Evolutionary conservation across 1,140 invertebrate genomes (phyloP), one percentile per base, ranked within the genome.

Genomic region (Aphaenogaster rudis): DNA sequence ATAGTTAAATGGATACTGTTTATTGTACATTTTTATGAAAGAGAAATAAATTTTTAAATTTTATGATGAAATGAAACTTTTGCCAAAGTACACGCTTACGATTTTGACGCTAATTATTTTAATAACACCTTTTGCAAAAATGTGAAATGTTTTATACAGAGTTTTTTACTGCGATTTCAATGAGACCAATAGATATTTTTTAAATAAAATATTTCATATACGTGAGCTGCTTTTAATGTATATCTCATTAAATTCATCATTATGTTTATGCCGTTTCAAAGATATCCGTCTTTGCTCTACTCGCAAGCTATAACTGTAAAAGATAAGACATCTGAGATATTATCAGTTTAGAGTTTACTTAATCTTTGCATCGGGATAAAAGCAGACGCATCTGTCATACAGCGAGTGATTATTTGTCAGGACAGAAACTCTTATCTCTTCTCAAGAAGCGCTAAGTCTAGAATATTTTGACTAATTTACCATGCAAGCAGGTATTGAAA

Each of bases 311-410:
- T 64, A 64, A 79, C 45, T 15, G 45, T 54, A 50, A 78, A 52
- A 78, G 78, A 66, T 66, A 66, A 79, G 77, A 50, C 21, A 36
- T 9, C 9, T 79, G 17, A 42, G 36, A 52, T 42, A 57, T 54
- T 67, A 67, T 80, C 63, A 79, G 77, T 79, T 78, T 78, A 15
- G 8, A 15, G 42, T 78, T 79, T 52, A 28, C 39, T 57, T 80
- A 54, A 80, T 80, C 78, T 80, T 67, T 67, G 17, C 21, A 50
- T 67, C 48, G 9, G 33, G 13, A 67, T 80, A 80, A 80, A 80
- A 80, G 48, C 78, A 54, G n/a, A 52, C 78, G 36, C 59, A 42
- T 67, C n/a, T 54, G 21, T 15, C 48, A 33, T 28, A 45, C 17
- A n/a, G 48, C 13, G n/a, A 69, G 42, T 66, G 61, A 21, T 80